Percentiles rank a stretch among this genome's conserved stretches.
These are phyloP conservation scores for Thecocarcelia acutangulata DNA, from an alignment of 2,888 invertebrate genomes.

Conservation along the genomic window DNA sequence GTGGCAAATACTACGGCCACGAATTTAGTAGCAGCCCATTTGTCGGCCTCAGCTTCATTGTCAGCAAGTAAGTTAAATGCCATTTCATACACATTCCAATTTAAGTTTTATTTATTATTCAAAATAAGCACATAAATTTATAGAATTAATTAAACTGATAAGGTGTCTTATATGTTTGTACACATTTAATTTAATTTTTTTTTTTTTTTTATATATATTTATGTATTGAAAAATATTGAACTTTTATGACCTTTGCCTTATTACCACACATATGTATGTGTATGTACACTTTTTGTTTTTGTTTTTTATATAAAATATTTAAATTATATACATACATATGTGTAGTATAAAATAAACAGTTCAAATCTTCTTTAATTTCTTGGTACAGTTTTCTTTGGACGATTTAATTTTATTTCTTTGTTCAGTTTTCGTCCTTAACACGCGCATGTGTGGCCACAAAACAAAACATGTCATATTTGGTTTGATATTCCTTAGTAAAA, in stretches of 20 bases:
- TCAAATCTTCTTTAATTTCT: not conserved
- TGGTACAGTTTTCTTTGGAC: constrained; percentile 3
- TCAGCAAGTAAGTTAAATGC: constrained; percentile 85
- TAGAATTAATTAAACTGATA: constrained; percentile 59
- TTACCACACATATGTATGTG: not conserved
- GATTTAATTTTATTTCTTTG: not conserved
- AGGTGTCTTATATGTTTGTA: constrained; percentile 34
- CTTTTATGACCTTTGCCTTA: constrained; percentile 43
- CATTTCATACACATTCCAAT: not conserved
- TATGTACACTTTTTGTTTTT: not conserved
- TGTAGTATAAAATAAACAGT: not conserved
- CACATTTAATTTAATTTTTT: constrained; percentile 3
- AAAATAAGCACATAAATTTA: not conserved
- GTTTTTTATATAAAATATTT: no score
- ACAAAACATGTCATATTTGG: constrained; percentile 2
- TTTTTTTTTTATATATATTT: not conserved
- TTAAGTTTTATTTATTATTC: constrained; percentile 16
- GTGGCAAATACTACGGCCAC: constrained; percentile 72
- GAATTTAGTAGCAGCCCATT: constrained; percentile 79
- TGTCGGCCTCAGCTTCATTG: constrained; percentile 87
- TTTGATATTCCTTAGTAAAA: constrained; percentile 29
- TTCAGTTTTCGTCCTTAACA: constrained; percentile 9
- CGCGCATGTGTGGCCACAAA: constrained; percentile 62
- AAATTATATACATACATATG: not conserved
- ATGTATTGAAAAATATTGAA: constrained; percentile 26